Evolutionary conservation across 2,797 vertebrate genomes (phyloP), one percentile per base, ranked within the genome.

Genomic region (Sebastes iracundus): DNA sequence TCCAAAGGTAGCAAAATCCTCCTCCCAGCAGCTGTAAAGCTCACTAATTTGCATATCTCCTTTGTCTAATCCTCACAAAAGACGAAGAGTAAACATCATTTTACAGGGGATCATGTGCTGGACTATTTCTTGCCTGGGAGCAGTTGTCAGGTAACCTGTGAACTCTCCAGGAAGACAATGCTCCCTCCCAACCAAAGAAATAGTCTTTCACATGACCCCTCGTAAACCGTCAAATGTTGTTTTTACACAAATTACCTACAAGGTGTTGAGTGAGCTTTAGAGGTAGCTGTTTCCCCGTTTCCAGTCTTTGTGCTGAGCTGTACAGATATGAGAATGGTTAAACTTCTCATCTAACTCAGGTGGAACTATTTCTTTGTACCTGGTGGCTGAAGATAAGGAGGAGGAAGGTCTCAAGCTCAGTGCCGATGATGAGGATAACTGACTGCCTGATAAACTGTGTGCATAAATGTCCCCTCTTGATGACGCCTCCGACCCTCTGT

Each of bases 341-440:
- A 4, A 32, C 16, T 27, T 69, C 68, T 27, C 42, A 52, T 80
- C 35, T 33, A 59, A 35, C 64, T 55, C 32, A 6, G 46, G 18
- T 49, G 16, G 18, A 66, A 25, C 20, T 35, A 33, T 11, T 62
- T n/a, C n/a, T 63, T 62, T 18, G 9, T 86, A 95, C 94, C 93
- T 95, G 27, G 79, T 87, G 74, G 67, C 82, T 62, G 84, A 75
- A 46, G 92, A 93, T 77, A 88, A 77, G 46, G 85, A 87, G 16
- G 92, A 95, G 8, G 79, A 55, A 11, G 80, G 58, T 90, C 92
- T 90, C n/a, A 91, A 93, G 82, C 89, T 90, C 67, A 79, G 27
- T 11, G 80, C 56, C n/a, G 88, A 85, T 7, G 87, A 84, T 30
- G 75, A 83, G 3, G 85, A 91, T 13, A 67, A 64, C 61, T 85